phyloP scores from a whole-genome alignment of 2,113 vertebrate species.

The Montifringilla adamsi region DNA sequence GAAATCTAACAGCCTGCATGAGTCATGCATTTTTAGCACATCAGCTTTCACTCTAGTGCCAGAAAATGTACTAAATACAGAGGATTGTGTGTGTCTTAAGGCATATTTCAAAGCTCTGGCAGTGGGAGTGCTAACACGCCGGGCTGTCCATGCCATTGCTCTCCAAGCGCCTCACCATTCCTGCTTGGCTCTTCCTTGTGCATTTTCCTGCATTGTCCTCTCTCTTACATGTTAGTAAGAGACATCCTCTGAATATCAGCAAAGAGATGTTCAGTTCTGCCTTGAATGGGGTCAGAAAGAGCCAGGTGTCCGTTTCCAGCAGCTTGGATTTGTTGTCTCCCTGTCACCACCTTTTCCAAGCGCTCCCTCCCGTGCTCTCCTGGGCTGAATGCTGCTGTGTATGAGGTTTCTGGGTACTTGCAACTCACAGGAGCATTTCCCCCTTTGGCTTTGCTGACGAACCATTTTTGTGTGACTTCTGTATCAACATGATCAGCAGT shows the following conservation, averaged over 20 bases:
- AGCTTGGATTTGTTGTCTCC: background rate
- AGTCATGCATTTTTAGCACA: constrained; percentile 39
- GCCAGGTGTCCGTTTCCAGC: background rate
- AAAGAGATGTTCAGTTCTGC: background rate
- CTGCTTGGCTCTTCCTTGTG: background rate
- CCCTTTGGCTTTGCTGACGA: background rate
- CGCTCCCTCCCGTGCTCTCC: background rate
- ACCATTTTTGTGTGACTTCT: background rate
- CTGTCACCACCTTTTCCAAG: background rate
- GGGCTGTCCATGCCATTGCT: background rate
- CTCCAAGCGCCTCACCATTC: background rate
- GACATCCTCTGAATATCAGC: background rate
- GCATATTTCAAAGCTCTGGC: constrained; percentile 24
- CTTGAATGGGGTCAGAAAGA: background rate
- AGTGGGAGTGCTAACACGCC: background rate
- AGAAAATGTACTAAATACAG: constrained; percentile 6
- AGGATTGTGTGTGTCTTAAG: constrained; percentile 3
- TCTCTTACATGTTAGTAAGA: background rate
- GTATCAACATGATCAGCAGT: fast-evolving
- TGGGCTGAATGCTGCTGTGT: background rate
- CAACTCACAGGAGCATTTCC: fast-evolving
- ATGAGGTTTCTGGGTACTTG: background rate
- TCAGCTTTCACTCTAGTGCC: background rate
- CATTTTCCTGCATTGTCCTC: background rate
- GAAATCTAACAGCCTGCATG: constrained; percentile 28